phyloP scores from a whole-genome alignment of 2,888 invertebrate species.

The Yponomeuta evonymella region DNA sequence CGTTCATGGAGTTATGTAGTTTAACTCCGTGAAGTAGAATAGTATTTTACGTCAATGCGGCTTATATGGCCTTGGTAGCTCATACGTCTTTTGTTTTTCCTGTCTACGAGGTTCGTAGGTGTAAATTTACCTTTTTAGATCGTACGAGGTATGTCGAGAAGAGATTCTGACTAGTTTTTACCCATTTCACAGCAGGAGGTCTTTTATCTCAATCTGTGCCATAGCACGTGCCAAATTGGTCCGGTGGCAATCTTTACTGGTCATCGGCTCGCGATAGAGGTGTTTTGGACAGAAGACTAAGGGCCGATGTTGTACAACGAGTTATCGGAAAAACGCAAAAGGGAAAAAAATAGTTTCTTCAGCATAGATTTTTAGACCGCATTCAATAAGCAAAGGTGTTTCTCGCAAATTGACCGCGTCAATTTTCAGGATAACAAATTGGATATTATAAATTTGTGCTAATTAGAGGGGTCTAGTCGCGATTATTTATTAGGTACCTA shows the following conservation, averaged over 20 bases:
- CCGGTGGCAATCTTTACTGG: not conserved
- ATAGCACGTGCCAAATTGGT: slow-evolving; percentile 2
- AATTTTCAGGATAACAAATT: too few relatives aligned
- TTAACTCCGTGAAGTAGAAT: not conserved
- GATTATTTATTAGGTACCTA: too few relatives aligned
- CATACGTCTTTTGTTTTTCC: not conserved
- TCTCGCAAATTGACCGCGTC: too few relatives aligned
- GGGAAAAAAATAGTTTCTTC: too few relatives aligned
- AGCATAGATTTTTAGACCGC: too few relatives aligned
- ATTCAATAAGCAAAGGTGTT: too few relatives aligned
- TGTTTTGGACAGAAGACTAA: too few relatives aligned
- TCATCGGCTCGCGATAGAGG: not conserved
- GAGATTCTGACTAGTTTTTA: slow-evolving; percentile 1
- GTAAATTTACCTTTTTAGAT: not conserved
- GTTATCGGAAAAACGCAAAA: too few relatives aligned
- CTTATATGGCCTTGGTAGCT: not conserved
- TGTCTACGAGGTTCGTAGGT: not conserved
- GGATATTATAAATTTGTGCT: too few relatives aligned
- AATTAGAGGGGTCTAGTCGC: too few relatives aligned
- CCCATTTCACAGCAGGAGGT: not conserved
- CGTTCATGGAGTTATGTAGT: not conserved
- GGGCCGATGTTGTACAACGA: too few relatives aligned
- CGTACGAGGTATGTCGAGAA: not conserved
- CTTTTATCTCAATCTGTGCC: not conserved
- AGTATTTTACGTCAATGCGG: not conserved